Conservation (phyloP, 1,140 invertebrate species). For the Choristoneura fumiferana region DNA sequence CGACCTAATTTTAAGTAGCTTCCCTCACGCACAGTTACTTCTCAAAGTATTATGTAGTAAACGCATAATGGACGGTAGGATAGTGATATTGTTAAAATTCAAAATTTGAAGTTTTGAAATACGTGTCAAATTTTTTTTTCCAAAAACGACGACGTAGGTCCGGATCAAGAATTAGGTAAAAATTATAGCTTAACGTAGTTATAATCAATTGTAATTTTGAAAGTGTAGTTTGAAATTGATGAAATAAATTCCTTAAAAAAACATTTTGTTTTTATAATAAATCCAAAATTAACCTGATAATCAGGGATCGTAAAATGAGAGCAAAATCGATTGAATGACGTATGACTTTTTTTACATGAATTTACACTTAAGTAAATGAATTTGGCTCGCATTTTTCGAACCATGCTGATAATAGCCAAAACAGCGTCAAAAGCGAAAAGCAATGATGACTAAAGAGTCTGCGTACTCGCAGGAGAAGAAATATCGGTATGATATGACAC, state of each 20-base stretch:
- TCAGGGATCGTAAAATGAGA: too few species aligned
- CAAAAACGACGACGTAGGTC: conserved; percentile 50
- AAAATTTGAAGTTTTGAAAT: conserved; percentile 58
- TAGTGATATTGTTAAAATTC: conserved; percentile 47
- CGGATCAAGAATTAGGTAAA: conserved; percentile 63
- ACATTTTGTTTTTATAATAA: conserved; percentile 33
- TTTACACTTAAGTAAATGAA: too few species aligned
- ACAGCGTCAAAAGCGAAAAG: too few species aligned
- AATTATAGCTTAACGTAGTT: conserved; percentile 74
- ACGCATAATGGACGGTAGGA: conserved; percentile 61
- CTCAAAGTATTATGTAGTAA: conserved; percentile 49
- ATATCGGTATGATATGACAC: too few species aligned
- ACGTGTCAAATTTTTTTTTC: conserved; percentile 71
- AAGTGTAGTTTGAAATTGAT: conserved; percentile 76
- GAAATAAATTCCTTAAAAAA: conserved; percentile 70
- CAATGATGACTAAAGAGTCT: too few species aligned
- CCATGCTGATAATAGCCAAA: too few species aligned
- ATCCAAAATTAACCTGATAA: too few species aligned
- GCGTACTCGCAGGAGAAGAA: too few species aligned
- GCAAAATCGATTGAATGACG: too few species aligned
- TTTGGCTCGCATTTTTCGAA: too few species aligned
- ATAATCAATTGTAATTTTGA: conserved; percentile 76
- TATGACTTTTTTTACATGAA: too few species aligned
- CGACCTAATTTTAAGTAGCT: neutral
- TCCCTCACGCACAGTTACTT: neutral